Percentiles rank a stretch among this genome's conserved stretches.
These are phyloP conservation scores for Macrotus californicus DNA, from an alignment of 2,113 vertebrate genomes.

Conservation along the genomic window DNA sequence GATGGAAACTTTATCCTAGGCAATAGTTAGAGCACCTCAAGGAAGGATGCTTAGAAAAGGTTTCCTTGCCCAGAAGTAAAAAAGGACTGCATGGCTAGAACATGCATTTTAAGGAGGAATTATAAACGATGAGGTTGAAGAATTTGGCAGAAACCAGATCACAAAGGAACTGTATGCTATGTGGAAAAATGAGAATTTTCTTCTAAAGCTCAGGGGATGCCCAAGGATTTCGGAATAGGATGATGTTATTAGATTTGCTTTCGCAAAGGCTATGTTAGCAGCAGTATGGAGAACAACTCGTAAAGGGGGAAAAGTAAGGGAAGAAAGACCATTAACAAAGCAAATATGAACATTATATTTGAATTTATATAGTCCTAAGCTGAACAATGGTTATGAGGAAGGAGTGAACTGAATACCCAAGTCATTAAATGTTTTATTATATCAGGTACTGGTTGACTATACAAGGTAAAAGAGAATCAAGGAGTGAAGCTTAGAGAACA, in stretches of 20 bases:
- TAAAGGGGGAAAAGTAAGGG: not conserved
- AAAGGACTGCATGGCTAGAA: not conserved
- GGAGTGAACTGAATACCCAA: not conserved
- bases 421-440: not conserved
- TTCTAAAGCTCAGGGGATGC: not conserved
- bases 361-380: not conserved
- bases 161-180: not conserved
- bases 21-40: not conserved
- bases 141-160: not conserved
- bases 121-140: not conserved
- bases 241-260: not conserved
- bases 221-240: not conserved
- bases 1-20: not conserved
- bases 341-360: not conserved
- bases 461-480: not conserved
- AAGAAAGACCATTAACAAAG: not conserved
- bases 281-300: not conserved
- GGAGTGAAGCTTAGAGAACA: not conserved
- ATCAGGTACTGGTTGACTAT: not conserved
- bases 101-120: not conserved
- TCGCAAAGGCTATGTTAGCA: not conserved
- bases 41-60: not conserved
- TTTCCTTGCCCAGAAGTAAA: not conserved
- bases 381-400: not conserved
- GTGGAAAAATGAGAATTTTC: not conserved